Conservation (phyloP, 1,140 invertebrate genomes). For the Phymastichus coffea region DNA sequence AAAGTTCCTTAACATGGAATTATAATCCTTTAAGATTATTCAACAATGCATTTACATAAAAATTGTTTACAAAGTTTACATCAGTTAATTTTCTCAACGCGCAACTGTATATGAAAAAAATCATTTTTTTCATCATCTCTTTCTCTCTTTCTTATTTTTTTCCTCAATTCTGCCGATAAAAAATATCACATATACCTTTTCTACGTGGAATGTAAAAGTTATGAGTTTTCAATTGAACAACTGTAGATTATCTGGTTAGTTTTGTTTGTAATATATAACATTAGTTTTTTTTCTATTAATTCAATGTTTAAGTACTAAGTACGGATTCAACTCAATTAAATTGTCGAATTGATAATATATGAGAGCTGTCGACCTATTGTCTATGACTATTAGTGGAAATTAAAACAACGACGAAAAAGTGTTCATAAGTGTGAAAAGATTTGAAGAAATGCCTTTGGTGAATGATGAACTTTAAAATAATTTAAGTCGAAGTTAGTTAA, state of each 20-base stretch:
- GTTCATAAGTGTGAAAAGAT: conserved; percentile 4
- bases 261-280: conserved; percentile 1
- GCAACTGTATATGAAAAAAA: conserved; percentile 18
- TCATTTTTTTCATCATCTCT: no score
- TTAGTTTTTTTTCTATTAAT: conserved; percentile 1
- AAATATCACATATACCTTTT: conserved; percentile 25
- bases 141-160: conserved; percentile 2
- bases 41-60: conserved; percentile 27
- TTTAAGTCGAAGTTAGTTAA: conserved; percentile 4
- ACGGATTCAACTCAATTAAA: conserved; percentile 15
- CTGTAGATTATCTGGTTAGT: background rate
- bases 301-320: conserved; percentile 7
- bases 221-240: background rate
- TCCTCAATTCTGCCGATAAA: conserved; percentile 9
- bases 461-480: conserved; percentile 20
- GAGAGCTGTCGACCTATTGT: conserved; percentile 21
- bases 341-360: background rate
- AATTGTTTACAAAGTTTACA: conserved; percentile 21
- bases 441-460: conserved; percentile 27
- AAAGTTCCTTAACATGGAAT: conserved; percentile 11
- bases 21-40: conserved; percentile 22
- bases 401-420: conserved; percentile 18
- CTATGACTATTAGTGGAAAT: conserved; percentile 19
- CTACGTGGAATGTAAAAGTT: conserved; percentile 19
- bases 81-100: conserved; percentile 22